Base-by-base conservation (phyloP, 2,888 invertebrate species). In the Polyommatus icarus region DNA sequence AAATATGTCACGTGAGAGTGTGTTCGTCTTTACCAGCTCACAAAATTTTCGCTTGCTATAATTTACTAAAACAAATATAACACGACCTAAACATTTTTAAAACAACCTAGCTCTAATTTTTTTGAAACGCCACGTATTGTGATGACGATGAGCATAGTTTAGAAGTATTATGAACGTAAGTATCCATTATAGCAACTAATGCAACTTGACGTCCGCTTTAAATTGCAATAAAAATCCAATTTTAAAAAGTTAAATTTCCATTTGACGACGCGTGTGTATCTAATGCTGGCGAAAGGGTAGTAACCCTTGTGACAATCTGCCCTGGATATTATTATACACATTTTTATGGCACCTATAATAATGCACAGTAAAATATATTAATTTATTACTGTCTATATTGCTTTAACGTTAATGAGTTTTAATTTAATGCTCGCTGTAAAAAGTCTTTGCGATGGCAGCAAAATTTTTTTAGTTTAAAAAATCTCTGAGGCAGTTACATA, bases 221-320 rank as follows among this genome's bases (percentile, higher is more conserved):
- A 75, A 50, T 75, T 32, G 75, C 87, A 89, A 92, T 93, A 92
- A 91, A 92, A 91, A 87, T 87, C 88, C 89, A 92, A 92, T 92
- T 92, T 91, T 84, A 89, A 92, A 90, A 91, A 90, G 90, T 91
- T 92, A 89, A 92, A 93, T 85, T 90, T 87, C 89, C 87, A 91
- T 91, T 91, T 90, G 90, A 87, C 91, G 87, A 84, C 91, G 91
- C 85, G 89, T 92, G 93, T 91, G 93, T 93, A 92, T 92, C 93
- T 90, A 93, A 93, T 91, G 87, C 86, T 85, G 86, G 85, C 86
- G 85, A 87, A 87, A 89, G 92, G 90, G 86, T 88, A 87, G 89
- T 90, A 89, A 89, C 83, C 82, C 90, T 88, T 86, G 87, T 88
- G 87, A 90, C 92, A 93, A 92, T 92, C 93, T 92, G 92, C 91